phyloP scores from a whole-genome alignment of 2,888 invertebrate genomes.

The Drosophila paramelanica region DNA sequence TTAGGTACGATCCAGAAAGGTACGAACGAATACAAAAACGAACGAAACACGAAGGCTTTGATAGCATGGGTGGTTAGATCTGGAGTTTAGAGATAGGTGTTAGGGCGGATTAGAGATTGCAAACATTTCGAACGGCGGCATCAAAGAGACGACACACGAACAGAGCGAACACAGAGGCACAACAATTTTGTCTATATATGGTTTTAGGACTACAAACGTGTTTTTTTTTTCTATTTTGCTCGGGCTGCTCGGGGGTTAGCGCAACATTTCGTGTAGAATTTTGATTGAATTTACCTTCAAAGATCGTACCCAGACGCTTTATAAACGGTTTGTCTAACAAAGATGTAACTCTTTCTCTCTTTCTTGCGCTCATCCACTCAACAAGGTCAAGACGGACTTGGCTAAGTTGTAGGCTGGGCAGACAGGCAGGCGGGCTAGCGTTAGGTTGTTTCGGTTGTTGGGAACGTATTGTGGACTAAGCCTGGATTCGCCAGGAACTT shows the following conservation, averaged over 20 bases:
- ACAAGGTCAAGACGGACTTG: constrained; percentile 32
- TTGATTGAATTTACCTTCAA: constrained; percentile 84
- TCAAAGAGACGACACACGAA: constrained; percentile 24
- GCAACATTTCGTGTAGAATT: constrained; percentile 69
- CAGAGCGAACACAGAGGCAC: constrained; percentile 33
- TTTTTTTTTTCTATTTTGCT: constrained; percentile 27
- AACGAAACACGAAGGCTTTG: constrained; percentile 45
- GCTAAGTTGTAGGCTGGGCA: constrained; percentile 57
- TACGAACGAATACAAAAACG: constrained; percentile 59
- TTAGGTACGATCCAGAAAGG: constrained; percentile 86
- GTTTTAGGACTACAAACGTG: constrained; percentile 75
- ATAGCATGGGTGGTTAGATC: constrained; percentile 34
- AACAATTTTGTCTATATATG: constrained; percentile 38
- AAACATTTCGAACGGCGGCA: constrained; percentile 14
- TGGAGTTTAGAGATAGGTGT: constrained; percentile 9
- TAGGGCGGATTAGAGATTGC: constrained; percentile 16
- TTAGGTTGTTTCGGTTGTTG: constrained; percentile 37
- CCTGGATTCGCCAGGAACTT: constrained; percentile 9
- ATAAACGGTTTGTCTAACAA: constrained; percentile 55
- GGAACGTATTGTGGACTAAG: constrained; percentile 8
- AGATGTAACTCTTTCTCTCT: constrained; percentile 51
- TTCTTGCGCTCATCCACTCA: constrained; percentile 39
- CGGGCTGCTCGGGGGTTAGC: constrained; percentile 73
- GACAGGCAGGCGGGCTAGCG: constrained; percentile 62
- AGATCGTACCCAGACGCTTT: constrained; percentile 85